Evolutionary conservation across 2,888 invertebrate genomes (phyloP).

Genomic region (Patella caerulea): DNA sequence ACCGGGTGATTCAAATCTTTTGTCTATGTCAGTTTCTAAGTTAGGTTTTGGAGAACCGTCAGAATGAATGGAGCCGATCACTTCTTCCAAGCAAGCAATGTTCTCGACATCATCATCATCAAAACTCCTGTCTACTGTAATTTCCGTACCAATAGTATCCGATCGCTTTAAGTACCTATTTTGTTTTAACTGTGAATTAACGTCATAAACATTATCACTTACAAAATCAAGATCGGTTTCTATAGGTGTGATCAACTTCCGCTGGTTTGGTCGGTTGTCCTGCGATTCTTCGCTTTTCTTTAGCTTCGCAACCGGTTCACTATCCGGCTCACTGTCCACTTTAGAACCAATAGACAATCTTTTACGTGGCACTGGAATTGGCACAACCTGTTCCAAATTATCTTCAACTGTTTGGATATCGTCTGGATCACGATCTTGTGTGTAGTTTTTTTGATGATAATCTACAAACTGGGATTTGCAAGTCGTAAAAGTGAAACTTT

Average conservation of each 20-base stretch:
- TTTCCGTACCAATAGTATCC: not conserved
- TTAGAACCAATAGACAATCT: constrained; percentile 6
- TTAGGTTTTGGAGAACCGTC: not conserved
- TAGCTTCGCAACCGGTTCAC: not conserved
- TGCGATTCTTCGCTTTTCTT: not conserved
- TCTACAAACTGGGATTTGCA: constrained; percentile 24
- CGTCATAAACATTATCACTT: not conserved
- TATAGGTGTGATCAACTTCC: not conserved
- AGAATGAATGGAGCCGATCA: not conserved
- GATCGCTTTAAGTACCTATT: not conserved
- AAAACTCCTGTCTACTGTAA: constrained; percentile 5
- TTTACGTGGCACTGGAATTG: constrained; percentile 14
- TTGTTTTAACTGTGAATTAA: not conserved
- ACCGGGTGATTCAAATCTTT: not conserved
- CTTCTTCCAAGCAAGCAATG: not conserved
- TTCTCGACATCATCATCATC: constrained; percentile 17
- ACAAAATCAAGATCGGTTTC: not conserved
- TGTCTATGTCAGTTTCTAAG: not conserved
- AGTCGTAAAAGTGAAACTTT: constrained; percentile 26
- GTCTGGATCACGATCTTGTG: constrained; percentile 13
- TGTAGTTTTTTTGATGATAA: constrained; percentile 22
- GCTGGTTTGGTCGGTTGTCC: not conserved
- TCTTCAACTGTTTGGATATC: not conserved
- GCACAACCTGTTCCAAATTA: constrained; percentile 15
- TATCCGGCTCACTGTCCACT: not conserved